Evolutionary conservation across 2,888 invertebrate species (phyloP).

Genomic region (Boloria euphrosyne): DNA sequence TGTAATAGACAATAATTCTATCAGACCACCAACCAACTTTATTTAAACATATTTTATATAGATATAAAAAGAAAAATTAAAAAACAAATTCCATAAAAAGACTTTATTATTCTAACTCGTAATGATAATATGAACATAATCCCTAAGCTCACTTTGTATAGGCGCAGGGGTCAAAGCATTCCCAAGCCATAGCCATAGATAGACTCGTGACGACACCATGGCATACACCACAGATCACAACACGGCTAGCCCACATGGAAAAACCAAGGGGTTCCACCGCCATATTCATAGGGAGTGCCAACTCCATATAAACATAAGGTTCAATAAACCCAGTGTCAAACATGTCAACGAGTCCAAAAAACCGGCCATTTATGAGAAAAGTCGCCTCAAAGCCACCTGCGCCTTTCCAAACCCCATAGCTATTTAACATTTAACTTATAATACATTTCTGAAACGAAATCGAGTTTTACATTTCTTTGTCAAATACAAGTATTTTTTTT

Average conservation of each 20-base stretch:
- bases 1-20: no score
- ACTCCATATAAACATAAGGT: conserved; percentile 35
- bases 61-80: neutral
- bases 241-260: conserved; percentile 47
- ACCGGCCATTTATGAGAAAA: conserved; percentile 35
- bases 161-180: conserved; percentile 40
- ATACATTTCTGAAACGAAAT: conserved; percentile 33
- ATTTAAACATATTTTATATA: neutral
- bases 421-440: conserved; percentile 19
- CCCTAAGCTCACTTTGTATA: conserved; percentile 40
- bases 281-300: conserved; percentile 26
- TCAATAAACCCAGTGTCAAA: conserved; percentile 29
- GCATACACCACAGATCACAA: conserved; percentile 31
- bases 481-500: conserved; percentile 16
- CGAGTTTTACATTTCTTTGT: conserved; percentile 23
- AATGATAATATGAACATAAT: conserved; percentile 12
- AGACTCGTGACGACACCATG: conserved; percentile 40
- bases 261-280: conserved; percentile 43
- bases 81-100: conserved; percentile 24
- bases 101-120: conserved; percentile 37
- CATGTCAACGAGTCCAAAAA: conserved; percentile 38
- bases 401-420: conserved; percentile 28
- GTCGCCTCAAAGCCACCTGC: conserved; percentile 32
- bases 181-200: conserved; percentile 35
- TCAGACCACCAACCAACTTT: no score